Conservation (phyloP, 2,113 vertebrate genomes). For the Excalfactoria chinensis region DNA sequence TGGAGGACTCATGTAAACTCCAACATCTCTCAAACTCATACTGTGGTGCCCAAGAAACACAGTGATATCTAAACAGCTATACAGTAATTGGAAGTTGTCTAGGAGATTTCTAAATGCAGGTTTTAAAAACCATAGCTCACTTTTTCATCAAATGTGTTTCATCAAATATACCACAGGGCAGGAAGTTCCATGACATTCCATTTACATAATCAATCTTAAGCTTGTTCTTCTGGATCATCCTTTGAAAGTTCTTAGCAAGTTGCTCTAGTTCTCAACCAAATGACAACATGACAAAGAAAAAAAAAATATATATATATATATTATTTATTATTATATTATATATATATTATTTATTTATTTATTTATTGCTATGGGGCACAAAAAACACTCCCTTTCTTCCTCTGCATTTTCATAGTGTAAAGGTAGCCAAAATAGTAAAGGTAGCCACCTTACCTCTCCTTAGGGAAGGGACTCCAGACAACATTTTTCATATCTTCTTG, state of each 20-base stretch:
- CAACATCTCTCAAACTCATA: neutral
- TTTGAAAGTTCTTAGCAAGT: neutral
- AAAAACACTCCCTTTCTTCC: neutral
- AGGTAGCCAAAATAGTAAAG: neutral
- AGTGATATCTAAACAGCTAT: neutral
- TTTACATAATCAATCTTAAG: neutral
- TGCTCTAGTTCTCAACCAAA: neutral
- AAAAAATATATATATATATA: no score
- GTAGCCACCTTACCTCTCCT: neutral
- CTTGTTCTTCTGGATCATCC: neutral
- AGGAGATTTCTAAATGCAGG: neutral
- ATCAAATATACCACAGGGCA: neutral
- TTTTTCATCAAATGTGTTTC: neutral
- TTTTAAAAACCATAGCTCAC: neutral
- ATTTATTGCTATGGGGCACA: no score
- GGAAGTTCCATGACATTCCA: neutral
- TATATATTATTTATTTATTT: no score
- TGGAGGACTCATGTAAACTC: neutral
- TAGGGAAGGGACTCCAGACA: neutral
- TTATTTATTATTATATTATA: no score
- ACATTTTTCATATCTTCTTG: neutral
- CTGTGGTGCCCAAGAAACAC: neutral
- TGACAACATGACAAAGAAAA: neutral
- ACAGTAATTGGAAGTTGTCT: neutral
- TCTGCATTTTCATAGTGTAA: neutral